These are phyloP conservation scores for Diachasma alloeum DNA, from an alignment of 1,140 invertebrate species.

Conservation along the genomic window DNA sequence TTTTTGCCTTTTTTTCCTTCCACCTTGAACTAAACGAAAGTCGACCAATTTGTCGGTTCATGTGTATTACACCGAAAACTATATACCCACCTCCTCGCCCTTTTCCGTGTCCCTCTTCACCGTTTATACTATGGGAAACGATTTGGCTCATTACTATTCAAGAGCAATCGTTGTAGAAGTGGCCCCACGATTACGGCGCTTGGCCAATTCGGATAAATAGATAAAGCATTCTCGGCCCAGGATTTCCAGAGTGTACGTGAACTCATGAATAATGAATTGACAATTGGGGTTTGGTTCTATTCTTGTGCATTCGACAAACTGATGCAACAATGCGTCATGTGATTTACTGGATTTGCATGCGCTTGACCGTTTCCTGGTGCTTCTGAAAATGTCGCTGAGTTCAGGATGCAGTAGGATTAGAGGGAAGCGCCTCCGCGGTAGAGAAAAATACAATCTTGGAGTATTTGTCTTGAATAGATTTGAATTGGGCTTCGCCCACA, in stretches of 20 bases:
- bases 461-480: too few species aligned
- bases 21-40: background rate
- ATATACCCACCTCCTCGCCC: background rate
- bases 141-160: conserved; percentile 13
- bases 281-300: conserved; percentile 5
- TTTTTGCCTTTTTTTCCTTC: background rate
- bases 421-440: too few species aligned
- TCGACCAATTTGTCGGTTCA: background rate
- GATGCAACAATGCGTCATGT: background rate
- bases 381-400: background rate
- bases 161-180: conserved; percentile 21
- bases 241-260: background rate
- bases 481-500: too few species aligned
- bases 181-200: conserved; percentile 14
- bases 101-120: background rate
- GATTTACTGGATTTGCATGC: background rate
- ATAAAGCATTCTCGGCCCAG: background rate
- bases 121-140: conserved; percentile 3
- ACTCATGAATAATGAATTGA: conserved; percentile 15
- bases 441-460: background rate
- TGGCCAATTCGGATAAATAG: conserved; percentile 17
- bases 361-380: background rate
- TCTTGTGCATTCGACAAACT: background rate
- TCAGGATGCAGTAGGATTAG: background rate
- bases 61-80: background rate